These are phyloP conservation scores for Melipona beecheii DNA, from an alignment of 2,888 invertebrate genomes.

Conservation along the genomic window DNA sequence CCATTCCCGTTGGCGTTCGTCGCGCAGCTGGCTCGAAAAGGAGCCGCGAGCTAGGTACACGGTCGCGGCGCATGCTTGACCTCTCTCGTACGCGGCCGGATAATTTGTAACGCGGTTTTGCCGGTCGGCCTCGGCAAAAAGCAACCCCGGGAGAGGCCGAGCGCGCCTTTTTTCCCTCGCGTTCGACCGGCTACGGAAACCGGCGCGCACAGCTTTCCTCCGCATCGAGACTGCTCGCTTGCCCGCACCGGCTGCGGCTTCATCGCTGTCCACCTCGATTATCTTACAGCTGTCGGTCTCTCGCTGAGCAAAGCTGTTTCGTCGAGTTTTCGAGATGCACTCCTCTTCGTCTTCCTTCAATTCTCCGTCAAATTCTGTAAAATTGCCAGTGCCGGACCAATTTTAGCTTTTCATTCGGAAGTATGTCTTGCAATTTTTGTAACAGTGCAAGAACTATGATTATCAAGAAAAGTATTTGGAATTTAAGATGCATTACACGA, in stretches of 20 bases:
- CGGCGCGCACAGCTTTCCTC: constrained; percentile 33
- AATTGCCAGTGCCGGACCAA: no score
- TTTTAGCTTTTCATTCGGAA: no score
- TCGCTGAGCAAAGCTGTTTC: constrained; percentile 6
- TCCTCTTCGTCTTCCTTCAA: not conserved
- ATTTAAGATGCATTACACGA: no score
- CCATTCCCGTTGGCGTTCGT: constrained; percentile 25
- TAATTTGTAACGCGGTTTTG: constrained; percentile 75
- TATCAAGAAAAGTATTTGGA: no score
- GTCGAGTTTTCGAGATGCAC: not conserved
- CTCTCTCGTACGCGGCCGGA: constrained; percentile 61
- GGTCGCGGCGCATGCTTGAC: constrained; percentile 59
- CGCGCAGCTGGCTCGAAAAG: constrained; percentile 44
- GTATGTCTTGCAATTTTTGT: no score
- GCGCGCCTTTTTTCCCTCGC: constrained; percentile 41
- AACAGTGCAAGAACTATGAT: no score
- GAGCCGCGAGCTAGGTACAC: constrained; percentile 27
- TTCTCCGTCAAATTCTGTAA: not conserved
- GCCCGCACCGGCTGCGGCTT: constrained; percentile 11
- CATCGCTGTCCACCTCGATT: constrained; percentile 30
- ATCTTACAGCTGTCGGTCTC: constrained; percentile 9
- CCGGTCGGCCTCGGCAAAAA: constrained; percentile 65
- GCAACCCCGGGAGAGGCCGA: constrained; percentile 47
- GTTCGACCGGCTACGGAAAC: constrained; percentile 42
- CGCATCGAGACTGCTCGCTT: constrained; percentile 10